These are phyloP conservation scores for Corythornis madagascariensis DNA, from an alignment of 2,113 vertebrate species.

Conservation along the genomic window DNA sequence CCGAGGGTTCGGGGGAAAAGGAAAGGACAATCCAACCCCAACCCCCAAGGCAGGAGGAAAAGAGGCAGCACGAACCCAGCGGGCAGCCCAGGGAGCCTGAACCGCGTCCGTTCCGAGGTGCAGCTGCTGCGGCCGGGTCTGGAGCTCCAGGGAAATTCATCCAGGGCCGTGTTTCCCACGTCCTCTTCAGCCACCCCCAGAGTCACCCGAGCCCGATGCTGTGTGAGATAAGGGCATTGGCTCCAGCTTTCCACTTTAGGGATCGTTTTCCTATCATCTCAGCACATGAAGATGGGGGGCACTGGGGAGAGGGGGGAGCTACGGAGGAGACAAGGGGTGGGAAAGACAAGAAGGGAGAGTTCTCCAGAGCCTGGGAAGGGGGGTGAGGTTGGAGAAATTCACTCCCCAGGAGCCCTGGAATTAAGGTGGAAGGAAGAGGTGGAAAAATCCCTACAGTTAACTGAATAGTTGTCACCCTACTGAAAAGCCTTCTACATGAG, in stretches of 20 bases:
- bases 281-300: conserved; percentile 20
- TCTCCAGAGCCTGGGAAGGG: not conserved
- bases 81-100: not conserved
- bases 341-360: not conserved
- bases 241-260: conserved; percentile 15
- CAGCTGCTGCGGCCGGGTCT: conserved; percentile 28
- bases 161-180: not conserved
- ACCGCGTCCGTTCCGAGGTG: not conserved
- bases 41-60: not conserved
- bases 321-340: not conserved
- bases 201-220: not conserved
- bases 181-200: conserved; percentile 16
- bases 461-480: accelerated
- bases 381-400: not conserved
- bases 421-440: not conserved
- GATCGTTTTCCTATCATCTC: conserved; percentile 24
- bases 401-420: not conserved
- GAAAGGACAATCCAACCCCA: too few species aligned
- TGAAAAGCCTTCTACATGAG: not conserved
- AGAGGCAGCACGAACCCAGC: not conserved
- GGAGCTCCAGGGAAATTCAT: conserved; percentile 1
- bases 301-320: conserved; percentile 41
- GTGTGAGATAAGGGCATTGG: not conserved
- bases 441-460: not conserved
- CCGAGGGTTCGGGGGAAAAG: not conserved